Evolutionary conservation across 2,888 invertebrate genomes (phyloP).

Genomic region (Cephus nigrinus): DNA sequence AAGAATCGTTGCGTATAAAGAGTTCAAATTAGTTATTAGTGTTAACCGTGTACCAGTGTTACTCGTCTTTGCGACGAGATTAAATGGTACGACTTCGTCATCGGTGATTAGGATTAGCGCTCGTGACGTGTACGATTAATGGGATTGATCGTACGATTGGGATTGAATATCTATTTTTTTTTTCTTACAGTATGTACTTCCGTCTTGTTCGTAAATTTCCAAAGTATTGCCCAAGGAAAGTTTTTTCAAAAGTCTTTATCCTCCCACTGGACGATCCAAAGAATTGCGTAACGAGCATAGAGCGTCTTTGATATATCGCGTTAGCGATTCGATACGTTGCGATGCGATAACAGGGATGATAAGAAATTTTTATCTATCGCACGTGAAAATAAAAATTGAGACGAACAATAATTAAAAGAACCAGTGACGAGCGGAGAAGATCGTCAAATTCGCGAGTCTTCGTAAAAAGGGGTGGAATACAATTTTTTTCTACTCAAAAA

Average conservation of each 20-base stretch:
- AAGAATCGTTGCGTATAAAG: slow-evolving; percentile 19
- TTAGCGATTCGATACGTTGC: slow-evolving; percentile 16
- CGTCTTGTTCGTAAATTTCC: background rate
- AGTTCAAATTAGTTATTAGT: slow-evolving; percentile 33
- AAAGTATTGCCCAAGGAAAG: background rate
- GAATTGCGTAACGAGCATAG: background rate
- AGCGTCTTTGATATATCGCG: background rate
- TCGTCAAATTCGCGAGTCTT: background rate
- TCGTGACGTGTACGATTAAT: background rate
- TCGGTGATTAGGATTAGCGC: background rate
- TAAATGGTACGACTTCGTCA: background rate
- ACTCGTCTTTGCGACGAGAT: background rate
- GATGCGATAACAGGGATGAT: slow-evolving; percentile 17
- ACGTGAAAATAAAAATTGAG: slow-evolving; percentile 9
- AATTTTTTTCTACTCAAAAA: background rate
- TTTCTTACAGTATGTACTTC: background rate
- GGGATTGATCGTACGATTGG: background rate
- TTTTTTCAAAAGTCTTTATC: background rate
- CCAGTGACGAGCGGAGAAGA: background rate
- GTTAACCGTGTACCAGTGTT: background rate
- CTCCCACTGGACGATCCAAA: background rate
- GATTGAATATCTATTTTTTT: background rate
- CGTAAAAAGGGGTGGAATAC: background rate
- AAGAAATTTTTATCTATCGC: slow-evolving; percentile 19
- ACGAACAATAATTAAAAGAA: background rate